Base-by-base conservation (phyloP, 2,888 invertebrate species). In the Trissonchulus latispiculum region DNA sequence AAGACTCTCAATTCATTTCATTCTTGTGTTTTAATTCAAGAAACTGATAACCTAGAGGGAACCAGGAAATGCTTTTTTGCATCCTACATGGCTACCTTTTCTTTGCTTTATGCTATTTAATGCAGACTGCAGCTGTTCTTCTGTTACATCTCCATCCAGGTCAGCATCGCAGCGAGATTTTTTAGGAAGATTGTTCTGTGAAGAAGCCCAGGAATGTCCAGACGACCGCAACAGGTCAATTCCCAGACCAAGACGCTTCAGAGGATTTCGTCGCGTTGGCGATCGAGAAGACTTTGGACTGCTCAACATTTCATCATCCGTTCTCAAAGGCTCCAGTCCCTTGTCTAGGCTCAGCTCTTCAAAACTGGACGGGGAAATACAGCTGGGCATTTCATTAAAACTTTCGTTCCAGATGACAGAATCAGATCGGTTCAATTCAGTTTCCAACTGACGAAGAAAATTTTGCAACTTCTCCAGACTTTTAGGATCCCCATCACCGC, bases 301-400 rank as follows among this genome's bases (percentile, higher is more conserved):
- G 64, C 28, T 29, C 28, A 33, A 33, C 8, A 15, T 29, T 29
- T 8, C 8, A 15, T 29, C 64, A 8, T 8, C 15, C 8, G 64
- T 8, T 3, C 15, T 8, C 33, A 28, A 29, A 28, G 8, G 15
- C 8, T 8, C 48, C 48, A 48, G 48, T 8, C 48, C 48, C 23
- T 48, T 48, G 48, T 48, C 48, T 23, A 48, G 48, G 48, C 48
- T 48, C 48, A 48, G 48, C 48, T 48, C 48, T 23, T 48, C 8
- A 23, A 48, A 48, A 48, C 8, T 23, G 48, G 31, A 32, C 23
- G 69, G 8, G 2, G 69, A 31, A 3, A 68, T 2, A 68, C 28
- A 68, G 36, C 8, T n/a, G 15, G 69, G 69, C 33, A 68, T n/a
- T 36, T 68, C 23, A 36, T n/a, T n/a, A 68, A 68, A 68, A 33